Evolutionary conservation across 1,140 invertebrate genomes (phyloP), one percentile per base, ranked within the genome.

Genomic region (Drosophila nigrodunni): DNA sequence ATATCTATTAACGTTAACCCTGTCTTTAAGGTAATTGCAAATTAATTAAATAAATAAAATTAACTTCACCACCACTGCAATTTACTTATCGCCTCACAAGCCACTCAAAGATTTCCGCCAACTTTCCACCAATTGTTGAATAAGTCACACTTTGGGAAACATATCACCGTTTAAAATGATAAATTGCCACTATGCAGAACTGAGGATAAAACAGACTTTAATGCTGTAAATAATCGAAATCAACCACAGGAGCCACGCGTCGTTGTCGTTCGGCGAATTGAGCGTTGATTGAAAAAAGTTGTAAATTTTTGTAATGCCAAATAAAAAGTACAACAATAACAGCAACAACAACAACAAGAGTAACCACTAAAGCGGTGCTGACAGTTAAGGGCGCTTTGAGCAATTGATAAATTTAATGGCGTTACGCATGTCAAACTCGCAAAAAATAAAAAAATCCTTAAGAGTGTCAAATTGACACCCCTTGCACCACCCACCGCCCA

Each of bases 331-430:
- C 35, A 52, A 10, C 47, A 39, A 44, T 25, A 52, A 43, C 60
- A 21, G 13, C 9, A 64, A 43, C 7, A 21, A 5, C 49, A 30
- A 30, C 25, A 30, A 2, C 25, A 30, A 6, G 25, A 30, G 25
- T 30, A 30, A 30, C 25, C 25, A 30, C 25, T 30, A 30, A 30
- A 30, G 25, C 25, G 25, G 1, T 5, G 65, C 62, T 77, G 78
- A 67, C 67, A 78, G 64, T 43, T 66, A 77, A 57, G 77, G 74
- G 66, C 65, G 71, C 77, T 74, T 77, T 85, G 85, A 72, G 85
- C 80, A 90, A 91, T 91, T 90, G 88, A 90, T 90, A 90, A 88
- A 91, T 90, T 90, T 91, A 90, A 91, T 90, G 88, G 88, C 71
- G 82, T 90, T 91, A 91, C 88, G 88, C 82, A 72, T 88, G 88